Conservation (phyloP, 2,888 invertebrate genomes). For the Candidula unifasciata region DNA sequence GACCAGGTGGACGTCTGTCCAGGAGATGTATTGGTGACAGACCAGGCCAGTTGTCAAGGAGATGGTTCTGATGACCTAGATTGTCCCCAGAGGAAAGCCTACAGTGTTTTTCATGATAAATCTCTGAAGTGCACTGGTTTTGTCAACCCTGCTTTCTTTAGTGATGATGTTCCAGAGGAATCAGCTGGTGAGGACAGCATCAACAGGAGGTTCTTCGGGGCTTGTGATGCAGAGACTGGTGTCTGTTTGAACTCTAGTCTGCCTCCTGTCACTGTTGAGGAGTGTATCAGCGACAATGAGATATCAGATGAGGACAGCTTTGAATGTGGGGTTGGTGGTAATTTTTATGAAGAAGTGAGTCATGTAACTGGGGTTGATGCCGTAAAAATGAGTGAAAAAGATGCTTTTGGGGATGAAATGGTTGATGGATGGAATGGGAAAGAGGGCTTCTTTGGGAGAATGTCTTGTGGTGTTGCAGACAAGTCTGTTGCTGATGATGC, state of each 20-base stretch:
- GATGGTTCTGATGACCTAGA: background rate
- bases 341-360: background rate
- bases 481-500: background rate
- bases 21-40: too few relatives aligned
- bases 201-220: background rate
- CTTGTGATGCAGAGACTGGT: background rate
- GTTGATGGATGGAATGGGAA: background rate
- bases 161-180: background rate
- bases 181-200: background rate
- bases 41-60: background rate
- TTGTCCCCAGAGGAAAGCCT: background rate
- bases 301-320: constrained; percentile 11
- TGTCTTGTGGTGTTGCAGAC: background rate
- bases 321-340: background rate
- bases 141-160: constrained; percentile 2
- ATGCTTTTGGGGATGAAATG: background rate
- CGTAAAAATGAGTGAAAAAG: background rate
- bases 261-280: constrained; percentile 1
- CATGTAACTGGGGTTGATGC: background rate
- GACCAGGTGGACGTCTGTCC: background rate
- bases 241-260: background rate
- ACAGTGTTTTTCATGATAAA: too few relatives aligned
- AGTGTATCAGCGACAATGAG: background rate
- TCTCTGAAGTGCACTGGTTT: background rate
- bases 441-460: background rate